These are phyloP conservation scores for Thelaira solivaga DNA, from an alignment of 2,888 invertebrate genomes.

Conservation along the genomic window DNA sequence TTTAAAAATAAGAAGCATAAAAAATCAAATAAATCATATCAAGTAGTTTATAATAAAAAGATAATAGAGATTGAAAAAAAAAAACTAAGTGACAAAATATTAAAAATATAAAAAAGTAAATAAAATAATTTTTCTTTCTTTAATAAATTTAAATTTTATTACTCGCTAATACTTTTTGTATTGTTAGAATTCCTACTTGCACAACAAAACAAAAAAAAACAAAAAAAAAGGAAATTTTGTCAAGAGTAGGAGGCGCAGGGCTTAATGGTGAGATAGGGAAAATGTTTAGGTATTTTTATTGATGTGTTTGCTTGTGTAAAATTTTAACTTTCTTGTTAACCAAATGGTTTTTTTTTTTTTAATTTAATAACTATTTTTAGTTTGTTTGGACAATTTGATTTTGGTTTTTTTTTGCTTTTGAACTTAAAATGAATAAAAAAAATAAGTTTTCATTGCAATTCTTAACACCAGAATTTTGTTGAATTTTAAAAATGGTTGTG, in stretches of 20 bases:
- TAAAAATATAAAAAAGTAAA: constrained; percentile 19
- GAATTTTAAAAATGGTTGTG: constrained; percentile 44
- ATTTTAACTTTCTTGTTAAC: constrained; percentile 14
- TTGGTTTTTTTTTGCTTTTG: background rate
- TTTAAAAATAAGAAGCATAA: constrained; percentile 20
- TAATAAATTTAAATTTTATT: constrained; percentile 30
- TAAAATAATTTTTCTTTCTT: background rate
- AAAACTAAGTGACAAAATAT: constrained; percentile 34
- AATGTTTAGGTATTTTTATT: no score
- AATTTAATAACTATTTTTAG: constrained; percentile 27
- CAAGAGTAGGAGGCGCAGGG: background rate
- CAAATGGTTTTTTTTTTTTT: constrained; percentile 11
- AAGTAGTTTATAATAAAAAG: constrained; percentile 2
- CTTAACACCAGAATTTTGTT: constrained; percentile 11
- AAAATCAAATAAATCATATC: constrained; percentile 20
- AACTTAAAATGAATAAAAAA: constrained; percentile 41
- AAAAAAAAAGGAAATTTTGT: background rate
- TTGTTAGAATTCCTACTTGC: constrained; percentile 37
- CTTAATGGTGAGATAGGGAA: background rate
- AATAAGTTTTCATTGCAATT: background rate
- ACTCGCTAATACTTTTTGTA: constrained; percentile 51
- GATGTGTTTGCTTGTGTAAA: background rate
- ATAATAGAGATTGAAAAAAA: background rate
- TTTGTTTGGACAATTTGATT: background rate
- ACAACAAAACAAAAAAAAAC: background rate